A percentile compares a stretch with the other conserved stretches of the same genome.
Conservation (phyloP, 2,888 invertebrate genomes). For the Plagiodera versicolora region DNA sequence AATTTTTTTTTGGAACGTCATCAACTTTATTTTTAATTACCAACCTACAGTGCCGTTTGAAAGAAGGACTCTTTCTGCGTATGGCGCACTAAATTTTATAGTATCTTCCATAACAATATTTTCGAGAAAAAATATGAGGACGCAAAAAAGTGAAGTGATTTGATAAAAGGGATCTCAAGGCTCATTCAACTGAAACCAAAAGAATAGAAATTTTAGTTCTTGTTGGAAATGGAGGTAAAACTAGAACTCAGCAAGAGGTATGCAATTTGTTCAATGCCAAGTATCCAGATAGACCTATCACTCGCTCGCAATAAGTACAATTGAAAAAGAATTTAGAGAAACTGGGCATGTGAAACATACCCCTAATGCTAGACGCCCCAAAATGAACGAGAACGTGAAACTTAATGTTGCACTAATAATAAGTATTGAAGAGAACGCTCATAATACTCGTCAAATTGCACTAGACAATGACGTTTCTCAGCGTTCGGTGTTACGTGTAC, state of each 20-base stretch:
- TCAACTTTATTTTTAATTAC: too few species aligned
- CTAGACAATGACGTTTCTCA: conserved; percentile 1
- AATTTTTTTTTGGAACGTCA: too few species aligned
- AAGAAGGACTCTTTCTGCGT: too few species aligned
- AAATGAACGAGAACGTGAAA: conserved; percentile 2
- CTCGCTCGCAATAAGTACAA: background rate
- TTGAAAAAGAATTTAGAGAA: conserved; percentile 2
- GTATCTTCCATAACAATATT: too few species aligned
- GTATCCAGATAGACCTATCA: background rate
- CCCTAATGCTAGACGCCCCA: conserved; percentile 3
- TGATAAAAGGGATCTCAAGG: too few species aligned
- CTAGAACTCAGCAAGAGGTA: background rate
- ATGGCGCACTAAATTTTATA: too few species aligned
- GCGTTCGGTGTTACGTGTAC: background rate
- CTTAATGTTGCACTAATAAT: conserved; percentile 8
- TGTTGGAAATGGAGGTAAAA: too few species aligned
- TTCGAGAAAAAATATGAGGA: too few species aligned
- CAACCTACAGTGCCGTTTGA: too few species aligned
- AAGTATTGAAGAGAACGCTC: background rate
- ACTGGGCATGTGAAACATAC: conserved; percentile 1
- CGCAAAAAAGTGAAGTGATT: too few species aligned
- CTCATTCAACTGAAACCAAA: background rate
- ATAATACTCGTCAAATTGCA: conserved; percentile 8
- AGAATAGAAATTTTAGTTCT: too few species aligned
- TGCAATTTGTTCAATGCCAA: background rate